Percentiles rank a stretch among this genome's conserved stretches.
These are phyloP conservation scores for Atopsyche davidsoni DNA, from an alignment of 1,140 invertebrate species.

Conservation along the genomic window DNA sequence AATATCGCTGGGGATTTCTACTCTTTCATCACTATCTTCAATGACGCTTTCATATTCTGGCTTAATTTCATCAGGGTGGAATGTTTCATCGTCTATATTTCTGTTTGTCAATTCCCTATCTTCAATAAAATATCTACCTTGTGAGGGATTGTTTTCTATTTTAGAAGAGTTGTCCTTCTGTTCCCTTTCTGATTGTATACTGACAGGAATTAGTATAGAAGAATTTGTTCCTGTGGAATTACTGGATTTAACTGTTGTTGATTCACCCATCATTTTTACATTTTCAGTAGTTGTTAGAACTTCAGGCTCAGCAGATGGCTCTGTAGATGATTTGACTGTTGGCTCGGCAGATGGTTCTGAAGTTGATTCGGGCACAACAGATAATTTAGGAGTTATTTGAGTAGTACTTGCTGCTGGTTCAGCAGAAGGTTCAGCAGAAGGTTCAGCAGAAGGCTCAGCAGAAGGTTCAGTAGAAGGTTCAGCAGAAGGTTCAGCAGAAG, in stretches of 20 bases:
- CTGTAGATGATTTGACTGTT: constrained; percentile 26
- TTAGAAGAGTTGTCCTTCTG: background rate
- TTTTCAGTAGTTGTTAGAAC: background rate
- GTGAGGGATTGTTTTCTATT: background rate
- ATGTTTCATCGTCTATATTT: background rate
- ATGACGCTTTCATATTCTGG: constrained; percentile 21
- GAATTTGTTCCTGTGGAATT: background rate
- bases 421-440: constrained; percentile 19
- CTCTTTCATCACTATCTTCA: constrained; percentile 19
- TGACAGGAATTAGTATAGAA: background rate
- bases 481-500: constrained; percentile 13
- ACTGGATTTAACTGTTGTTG: background rate
- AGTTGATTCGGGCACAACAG: too few species aligned
- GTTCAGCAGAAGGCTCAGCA: constrained; percentile 23
- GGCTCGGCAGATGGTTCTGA: constrained; percentile 28
- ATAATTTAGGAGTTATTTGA: too few species aligned
- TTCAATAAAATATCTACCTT: constrained; percentile 16
- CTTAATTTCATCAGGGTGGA: constrained; percentile 15
- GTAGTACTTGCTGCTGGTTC: too few species aligned
- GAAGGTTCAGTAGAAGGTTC: constrained; percentile 25
- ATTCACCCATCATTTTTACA: background rate
- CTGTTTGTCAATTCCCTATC: constrained; percentile 1
- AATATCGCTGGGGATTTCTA: background rate
- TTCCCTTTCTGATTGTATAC: background rate
- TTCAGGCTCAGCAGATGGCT: constrained; percentile 9